Evolutionary conservation across 2,888 invertebrate species (phyloP).

Genomic region (Drosophila peninsularis): DNA sequence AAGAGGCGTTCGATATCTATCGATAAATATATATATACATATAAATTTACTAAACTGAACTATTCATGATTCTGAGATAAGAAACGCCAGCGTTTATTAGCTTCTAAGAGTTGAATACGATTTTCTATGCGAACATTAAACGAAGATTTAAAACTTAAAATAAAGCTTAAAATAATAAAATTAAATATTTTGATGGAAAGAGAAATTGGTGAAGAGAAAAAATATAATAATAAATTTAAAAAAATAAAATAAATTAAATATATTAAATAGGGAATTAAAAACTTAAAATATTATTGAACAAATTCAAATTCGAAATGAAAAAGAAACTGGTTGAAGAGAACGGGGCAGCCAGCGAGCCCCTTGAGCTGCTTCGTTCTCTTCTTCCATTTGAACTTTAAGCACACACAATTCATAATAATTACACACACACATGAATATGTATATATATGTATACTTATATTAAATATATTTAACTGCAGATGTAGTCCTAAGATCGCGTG

Average conservation of each 20-base stretch:
- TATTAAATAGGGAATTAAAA: neutral
- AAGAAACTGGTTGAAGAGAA: slow-evolving; percentile 26
- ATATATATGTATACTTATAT: slow-evolving; percentile 4
- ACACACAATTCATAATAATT: neutral
- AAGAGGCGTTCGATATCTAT: neutral
- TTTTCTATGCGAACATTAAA: slow-evolving; percentile 30
- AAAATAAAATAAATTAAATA: neutral
- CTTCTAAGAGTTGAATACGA: slow-evolving; percentile 31
- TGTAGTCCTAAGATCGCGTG: slow-evolving; percentile 1
- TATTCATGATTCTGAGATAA: slow-evolving; percentile 45
- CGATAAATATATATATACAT: neutral
- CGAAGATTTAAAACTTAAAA: neutral
- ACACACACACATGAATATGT: neutral
- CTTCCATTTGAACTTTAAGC: slow-evolving; percentile 17
- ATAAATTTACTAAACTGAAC: slow-evolving; percentile 14
- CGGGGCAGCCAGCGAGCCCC: slow-evolving; percentile 47
- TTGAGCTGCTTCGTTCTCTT: slow-evolving; percentile 43
- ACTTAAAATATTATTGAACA: neutral
- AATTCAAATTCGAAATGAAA: neutral
- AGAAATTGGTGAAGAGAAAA: neutral
- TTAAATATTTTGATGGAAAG: neutral
- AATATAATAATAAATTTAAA: neutral
- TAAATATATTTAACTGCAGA: slow-evolving; percentile 8
- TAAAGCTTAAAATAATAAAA: no score
- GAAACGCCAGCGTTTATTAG: slow-evolving; percentile 55